Conservation (phyloP, 2,888 invertebrate genomes). For the Clostera curtula region DNA sequence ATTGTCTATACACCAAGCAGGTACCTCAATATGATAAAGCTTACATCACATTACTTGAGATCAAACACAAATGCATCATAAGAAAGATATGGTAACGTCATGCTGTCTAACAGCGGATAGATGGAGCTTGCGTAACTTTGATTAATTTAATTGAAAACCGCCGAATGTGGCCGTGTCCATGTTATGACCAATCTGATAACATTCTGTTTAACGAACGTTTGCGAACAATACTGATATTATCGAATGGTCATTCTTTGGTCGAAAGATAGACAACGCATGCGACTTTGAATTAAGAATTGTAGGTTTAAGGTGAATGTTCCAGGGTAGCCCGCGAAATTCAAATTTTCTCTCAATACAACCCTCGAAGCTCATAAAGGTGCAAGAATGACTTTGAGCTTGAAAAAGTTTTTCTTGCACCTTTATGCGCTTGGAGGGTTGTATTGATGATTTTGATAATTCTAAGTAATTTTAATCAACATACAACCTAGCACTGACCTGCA, state of each 20-base stretch:
- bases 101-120: slow-evolving; percentile 1
- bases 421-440: too few species aligned
- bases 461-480: too few species aligned
- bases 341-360: too few species aligned
- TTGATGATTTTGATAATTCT: too few species aligned
- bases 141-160: slow-evolving; percentile 13
- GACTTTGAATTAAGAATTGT: too few species aligned
- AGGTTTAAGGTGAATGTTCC: too few species aligned
- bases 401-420: too few species aligned
- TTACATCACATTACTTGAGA: slow-evolving; percentile 6
- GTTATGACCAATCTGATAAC: slow-evolving; percentile 12
- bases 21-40: not conserved
- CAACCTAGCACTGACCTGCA: too few species aligned
- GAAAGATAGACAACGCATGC: slow-evolving; percentile 9
- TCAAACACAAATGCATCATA: slow-evolving; percentile 12
- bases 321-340: too few species aligned
- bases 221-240: slow-evolving; percentile 15
- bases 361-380: too few species aligned
- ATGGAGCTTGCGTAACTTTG: slow-evolving; percentile 8
- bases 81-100: slow-evolving; percentile 11
- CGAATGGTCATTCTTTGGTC: slow-evolving; percentile 9
- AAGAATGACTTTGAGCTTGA: too few species aligned
- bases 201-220: slow-evolving; percentile 13
- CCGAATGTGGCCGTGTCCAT: slow-evolving; percentile 8
- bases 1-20: not conserved